These are phyloP conservation scores for Marronus borbonicus DNA, from an alignment of 2,888 invertebrate species.

Conservation along the genomic window DNA sequence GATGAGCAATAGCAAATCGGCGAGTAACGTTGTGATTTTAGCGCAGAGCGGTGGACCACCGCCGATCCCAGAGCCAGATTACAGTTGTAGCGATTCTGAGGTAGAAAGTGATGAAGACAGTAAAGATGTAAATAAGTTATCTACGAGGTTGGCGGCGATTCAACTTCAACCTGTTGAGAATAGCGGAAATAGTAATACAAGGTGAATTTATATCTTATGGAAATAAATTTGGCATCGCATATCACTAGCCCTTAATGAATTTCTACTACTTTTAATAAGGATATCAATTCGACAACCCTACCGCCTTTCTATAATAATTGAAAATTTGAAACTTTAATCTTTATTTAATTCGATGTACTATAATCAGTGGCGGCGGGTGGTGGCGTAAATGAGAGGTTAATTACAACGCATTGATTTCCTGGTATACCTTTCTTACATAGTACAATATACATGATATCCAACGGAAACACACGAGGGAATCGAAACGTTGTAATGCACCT, in stretches of 20 bases:
- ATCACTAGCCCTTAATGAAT: too few species aligned
- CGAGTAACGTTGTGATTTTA: conserved; percentile 64
- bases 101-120: conserved; percentile 72
- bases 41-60: conserved; percentile 71
- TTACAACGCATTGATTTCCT: too few species aligned
- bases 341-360: background rate
- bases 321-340: too few species aligned
- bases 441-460: too few species aligned
- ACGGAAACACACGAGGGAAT: too few species aligned
- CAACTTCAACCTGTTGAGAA: conserved; percentile 76
- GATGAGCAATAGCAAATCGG: conserved; percentile 67
- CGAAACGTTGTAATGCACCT: too few species aligned
- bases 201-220: conserved; percentile 67
- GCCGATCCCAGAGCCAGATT: conserved; percentile 94
- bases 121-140: conserved; percentile 74
- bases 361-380: too few species aligned
- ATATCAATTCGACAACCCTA: too few species aligned
- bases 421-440: too few species aligned
- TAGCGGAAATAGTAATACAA: conserved; percentile 84
- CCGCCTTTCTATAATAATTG: too few species aligned
- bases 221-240: background rate
- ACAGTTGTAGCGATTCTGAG: conserved; percentile 90
- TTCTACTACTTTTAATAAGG: too few species aligned
- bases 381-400: too few species aligned
- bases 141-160: conserved; percentile 66